A percentile compares a stretch with the other conserved stretches of the same genome.
phyloP scores from a whole-genome alignment of 2,797 vertebrate species.

The Knipowitschia caucasica region DNA sequence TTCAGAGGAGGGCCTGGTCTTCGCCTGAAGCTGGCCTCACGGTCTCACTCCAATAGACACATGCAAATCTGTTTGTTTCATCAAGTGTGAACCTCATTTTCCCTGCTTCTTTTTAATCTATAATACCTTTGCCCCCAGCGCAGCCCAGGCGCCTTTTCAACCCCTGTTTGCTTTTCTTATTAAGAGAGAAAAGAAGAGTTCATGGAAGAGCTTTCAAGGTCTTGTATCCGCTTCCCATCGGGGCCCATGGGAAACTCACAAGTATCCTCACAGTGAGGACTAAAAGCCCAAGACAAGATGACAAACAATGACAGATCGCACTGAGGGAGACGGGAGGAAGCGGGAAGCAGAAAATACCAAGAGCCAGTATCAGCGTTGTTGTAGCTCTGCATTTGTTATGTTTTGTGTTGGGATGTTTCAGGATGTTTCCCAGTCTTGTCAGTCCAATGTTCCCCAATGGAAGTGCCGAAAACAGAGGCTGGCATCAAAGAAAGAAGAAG shows the following conservation, averaged over 20 bases:
- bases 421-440: constrained; percentile 50
- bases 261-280: constrained; percentile 35
- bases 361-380: constrained; percentile 51
- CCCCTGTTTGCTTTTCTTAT: constrained; percentile 50
- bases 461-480: constrained; percentile 43
- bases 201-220: constrained; percentile 22
- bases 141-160: constrained; percentile 56
- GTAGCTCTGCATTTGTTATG: constrained; percentile 48
- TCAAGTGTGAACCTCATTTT: constrained; percentile 83
- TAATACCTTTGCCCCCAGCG: constrained; percentile 79
- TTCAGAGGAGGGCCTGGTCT: constrained; percentile 72
- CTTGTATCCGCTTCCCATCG: constrained; percentile 38
- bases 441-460: constrained; percentile 44
- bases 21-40: constrained; percentile 75
- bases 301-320: constrained; percentile 51
- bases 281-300: constrained; percentile 39
- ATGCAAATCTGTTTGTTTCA: constrained; percentile 79
- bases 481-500: constrained; percentile 45
- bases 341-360: constrained; percentile 9
- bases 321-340: constrained; percentile 14
- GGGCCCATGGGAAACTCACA: constrained; percentile 35
- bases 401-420: no score
- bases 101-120: constrained; percentile 75
- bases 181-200: constrained; percentile 40
- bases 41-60: constrained; percentile 70